A percentile compares a stretch with the other conserved stretches of the same genome.
These are phyloP conservation scores for Knipowitschia caucasica DNA, from an alignment of 2,797 vertebrate genomes.

Conservation along the genomic window DNA sequence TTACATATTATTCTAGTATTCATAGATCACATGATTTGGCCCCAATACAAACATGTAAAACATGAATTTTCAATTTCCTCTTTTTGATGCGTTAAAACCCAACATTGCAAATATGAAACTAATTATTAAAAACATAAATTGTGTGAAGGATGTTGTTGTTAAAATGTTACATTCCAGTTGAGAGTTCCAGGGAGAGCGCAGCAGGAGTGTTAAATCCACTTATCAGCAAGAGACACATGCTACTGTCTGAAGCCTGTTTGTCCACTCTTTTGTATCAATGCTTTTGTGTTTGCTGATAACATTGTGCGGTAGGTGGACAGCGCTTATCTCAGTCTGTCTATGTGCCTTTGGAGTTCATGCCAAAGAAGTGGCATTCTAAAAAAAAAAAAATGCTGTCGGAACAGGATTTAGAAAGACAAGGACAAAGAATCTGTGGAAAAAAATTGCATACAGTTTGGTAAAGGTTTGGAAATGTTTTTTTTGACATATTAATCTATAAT, in stretches of 20 bases:
- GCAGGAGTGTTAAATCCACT: slow-evolving; percentile 52
- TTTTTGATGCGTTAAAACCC: too few species aligned
- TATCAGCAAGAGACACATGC: slow-evolving; percentile 64
- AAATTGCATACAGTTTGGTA: too few species aligned
- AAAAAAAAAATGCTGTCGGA: background rate
- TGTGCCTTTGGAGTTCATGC: background rate
- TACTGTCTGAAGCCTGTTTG: slow-evolving; percentile 51
- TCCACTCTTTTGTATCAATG: slow-evolving; percentile 41
- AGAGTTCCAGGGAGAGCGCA: background rate
- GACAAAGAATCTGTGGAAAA: background rate
- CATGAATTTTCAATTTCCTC: too few species aligned
- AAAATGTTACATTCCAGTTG: background rate
- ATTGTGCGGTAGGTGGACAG: slow-evolving; percentile 16
- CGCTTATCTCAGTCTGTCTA: slow-evolving; percentile 17
- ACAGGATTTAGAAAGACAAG: background rate
- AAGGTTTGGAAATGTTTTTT: too few species aligned
- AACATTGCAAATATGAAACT: too few species aligned
- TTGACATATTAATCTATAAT: too few species aligned
- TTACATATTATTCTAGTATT: too few species aligned
- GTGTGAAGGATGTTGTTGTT: background rate
- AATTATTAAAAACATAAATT: too few species aligned
- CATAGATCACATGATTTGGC: too few species aligned
- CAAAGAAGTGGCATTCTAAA: background rate
- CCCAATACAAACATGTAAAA: too few species aligned
- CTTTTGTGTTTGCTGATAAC: background rate